A percentile compares a stretch with the other conserved stretches of the same genome.
These are phyloP conservation scores for Metallyticus violacea DNA, from an alignment of 2,888 invertebrate genomes.

Conservation along the genomic window DNA sequence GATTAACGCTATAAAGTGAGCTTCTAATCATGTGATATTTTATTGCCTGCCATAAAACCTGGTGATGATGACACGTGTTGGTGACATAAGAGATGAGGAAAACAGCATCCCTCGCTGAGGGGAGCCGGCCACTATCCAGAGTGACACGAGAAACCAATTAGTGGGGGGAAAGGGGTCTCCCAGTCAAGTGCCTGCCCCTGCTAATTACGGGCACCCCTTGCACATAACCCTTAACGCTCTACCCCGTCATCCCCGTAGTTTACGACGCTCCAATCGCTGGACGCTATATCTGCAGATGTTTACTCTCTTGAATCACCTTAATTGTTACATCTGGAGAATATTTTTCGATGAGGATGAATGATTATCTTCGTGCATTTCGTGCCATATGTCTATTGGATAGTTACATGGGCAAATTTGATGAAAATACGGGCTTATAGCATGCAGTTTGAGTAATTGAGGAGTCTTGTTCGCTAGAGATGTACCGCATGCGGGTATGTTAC, in stretches of 20 bases:
- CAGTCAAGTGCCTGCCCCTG: neutral
- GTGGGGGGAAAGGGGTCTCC: neutral
- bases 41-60: neutral
- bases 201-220: neutral
- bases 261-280: neutral
- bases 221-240: neutral
- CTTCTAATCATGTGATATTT: neutral
- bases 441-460: too few species aligned
- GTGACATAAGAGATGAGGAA: neutral
- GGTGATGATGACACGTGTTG: neutral
- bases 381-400: too few species aligned
- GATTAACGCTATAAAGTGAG: neutral
- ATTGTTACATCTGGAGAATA: neutral
- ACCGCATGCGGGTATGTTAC: too few species aligned
- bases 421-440: too few species aligned
- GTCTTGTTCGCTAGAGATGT: too few species aligned
- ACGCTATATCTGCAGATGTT: neutral
- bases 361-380: too few species aligned
- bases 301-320: neutral
- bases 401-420: too few species aligned
- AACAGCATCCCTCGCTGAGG: neutral
- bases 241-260: neutral
- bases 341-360: neutral
- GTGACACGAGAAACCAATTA: neutral
- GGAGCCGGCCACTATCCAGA: neutral